Evolutionary conservation across 2,113 vertebrate genomes (phyloP), one percentile per base, ranked within the genome.

Genomic region (Spermophilus dauricus): DNA sequence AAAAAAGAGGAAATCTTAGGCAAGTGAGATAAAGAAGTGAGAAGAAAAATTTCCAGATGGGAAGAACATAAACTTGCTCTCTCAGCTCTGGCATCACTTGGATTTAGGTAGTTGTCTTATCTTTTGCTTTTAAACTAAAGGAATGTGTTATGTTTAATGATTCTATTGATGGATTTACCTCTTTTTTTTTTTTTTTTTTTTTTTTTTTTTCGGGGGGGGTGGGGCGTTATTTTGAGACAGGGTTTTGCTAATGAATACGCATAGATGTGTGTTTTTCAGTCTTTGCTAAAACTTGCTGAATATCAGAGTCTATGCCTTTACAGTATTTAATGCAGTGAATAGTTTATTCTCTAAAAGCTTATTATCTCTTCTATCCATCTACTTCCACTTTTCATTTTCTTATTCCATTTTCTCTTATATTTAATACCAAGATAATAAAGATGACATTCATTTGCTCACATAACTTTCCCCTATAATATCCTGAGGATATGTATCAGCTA

Each of bases 81-180:
- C 0, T 13, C 5, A 39, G 3, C n/a, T 61, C 6, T 30, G 32
- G 16, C 4, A 72, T 56, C 28, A 56, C 26, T 86, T 78, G 34
- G 42, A 34, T 83, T 81, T 89, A 51, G 32, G 10, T 39, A 30
- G 45, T 84, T 80, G 2, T 17, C 20, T 87, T 30, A 45, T 53
- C 17, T 76, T 73, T 84, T 76, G 30, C n/a, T 92, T 92, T 90
- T n/a, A 83, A 88, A 85, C 20, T 37, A 20, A 75, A 86, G 34
- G 39, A 45, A 42, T 8, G 20, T 61, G 76, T 75, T 61, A 42
- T 80, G 78, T 2, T 70, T 72, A 70, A 34, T 51, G 45, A 69
- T 80, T 90, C 5, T 34, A 56, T 76, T 75, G 4, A 61, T 30
- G 9, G 9, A 28, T 69, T 4, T 91, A 24, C 82, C 13, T 75